phyloP scores from a whole-genome alignment of 30 jellyfish, hydroid and myxozoan genomes.

The Nemopilema nomurai region DNA sequence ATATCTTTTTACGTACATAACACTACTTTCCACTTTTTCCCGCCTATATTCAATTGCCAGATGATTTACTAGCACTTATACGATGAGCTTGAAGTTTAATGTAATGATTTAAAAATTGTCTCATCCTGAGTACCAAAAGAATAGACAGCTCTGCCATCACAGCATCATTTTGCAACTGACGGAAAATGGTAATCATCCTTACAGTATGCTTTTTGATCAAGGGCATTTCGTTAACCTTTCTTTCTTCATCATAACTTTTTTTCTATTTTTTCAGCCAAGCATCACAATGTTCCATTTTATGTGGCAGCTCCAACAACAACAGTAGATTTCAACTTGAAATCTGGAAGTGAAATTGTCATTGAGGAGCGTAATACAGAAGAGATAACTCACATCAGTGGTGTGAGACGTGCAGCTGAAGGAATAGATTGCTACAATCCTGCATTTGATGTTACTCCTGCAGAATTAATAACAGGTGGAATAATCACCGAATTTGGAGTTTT shows the following conservation, averaged over 20 bases:
- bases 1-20: too few relatives aligned
- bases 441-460: constrained; percentile 97
- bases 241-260: not conserved
- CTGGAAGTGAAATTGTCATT: constrained; percentile 74
- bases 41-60: too few relatives aligned
- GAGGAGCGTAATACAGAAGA: constrained; percentile 89
- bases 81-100: too few relatives aligned
- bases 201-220: too few relatives aligned
- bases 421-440: constrained; percentile 88
- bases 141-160: too few relatives aligned
- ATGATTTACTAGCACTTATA: too few relatives aligned
- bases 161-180: too few relatives aligned
- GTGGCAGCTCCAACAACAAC: constrained; percentile 96
- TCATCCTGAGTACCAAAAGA: too few relatives aligned
- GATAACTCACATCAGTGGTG: constrained; percentile 81
- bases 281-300: constrained; percentile 82
- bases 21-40: too few relatives aligned
- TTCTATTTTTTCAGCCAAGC: constrained; percentile 63
- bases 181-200: too few relatives aligned
- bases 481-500: constrained; percentile 92
- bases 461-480: constrained; percentile 90
- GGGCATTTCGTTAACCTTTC: too few relatives aligned
- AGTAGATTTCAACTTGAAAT: constrained; percentile 55
- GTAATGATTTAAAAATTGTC: too few relatives aligned
- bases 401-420: constrained; percentile 83